Evolutionary conservation across 1,140 invertebrate genomes (phyloP).

Genomic region (Zelostemma sp.): DNA sequence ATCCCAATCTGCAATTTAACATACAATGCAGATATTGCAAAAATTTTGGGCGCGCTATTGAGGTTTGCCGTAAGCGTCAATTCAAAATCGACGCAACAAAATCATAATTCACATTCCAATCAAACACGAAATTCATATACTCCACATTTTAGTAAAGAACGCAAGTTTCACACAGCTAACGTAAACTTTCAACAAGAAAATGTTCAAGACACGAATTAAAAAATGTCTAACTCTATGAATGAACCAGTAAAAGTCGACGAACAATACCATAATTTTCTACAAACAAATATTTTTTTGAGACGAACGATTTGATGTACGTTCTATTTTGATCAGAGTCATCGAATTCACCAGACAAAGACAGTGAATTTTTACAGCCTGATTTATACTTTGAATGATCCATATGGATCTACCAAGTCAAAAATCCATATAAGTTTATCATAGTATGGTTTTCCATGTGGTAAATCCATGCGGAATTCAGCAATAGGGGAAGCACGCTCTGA

Average conservation of each 20-base stretch:
- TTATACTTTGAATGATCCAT: too few species aligned
- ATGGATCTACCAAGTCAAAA: too few species aligned
- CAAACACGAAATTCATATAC: background rate
- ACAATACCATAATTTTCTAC: conserved; percentile 1
- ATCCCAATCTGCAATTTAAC: background rate
- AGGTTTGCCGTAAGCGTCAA: background rate
- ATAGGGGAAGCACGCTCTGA: too few species aligned
- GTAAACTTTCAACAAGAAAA: background rate
- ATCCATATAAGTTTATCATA: too few species aligned
- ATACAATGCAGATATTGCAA: conserved; percentile 5
- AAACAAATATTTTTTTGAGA: conserved; percentile 6
- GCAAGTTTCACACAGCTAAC: background rate
- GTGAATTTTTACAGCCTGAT: too few species aligned
- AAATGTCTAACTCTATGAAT: background rate
- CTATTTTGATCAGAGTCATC: conserved; percentile 9
- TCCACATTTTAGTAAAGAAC: background rate
- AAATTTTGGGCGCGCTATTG: background rate
- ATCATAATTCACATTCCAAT: background rate
- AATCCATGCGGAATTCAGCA: too few species aligned
- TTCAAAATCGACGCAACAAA: background rate
- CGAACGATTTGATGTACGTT: conserved; percentile 21
- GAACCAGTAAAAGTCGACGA: too few species aligned
- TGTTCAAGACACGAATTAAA: background rate
- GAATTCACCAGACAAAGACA: conserved; percentile 7
- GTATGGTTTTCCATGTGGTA: too few species aligned